Evolutionary conservation across 2,113 vertebrate genomes (phyloP), one percentile per base, ranked within the genome.

Genomic region (Balaenoptera acutorostrata): DNA sequence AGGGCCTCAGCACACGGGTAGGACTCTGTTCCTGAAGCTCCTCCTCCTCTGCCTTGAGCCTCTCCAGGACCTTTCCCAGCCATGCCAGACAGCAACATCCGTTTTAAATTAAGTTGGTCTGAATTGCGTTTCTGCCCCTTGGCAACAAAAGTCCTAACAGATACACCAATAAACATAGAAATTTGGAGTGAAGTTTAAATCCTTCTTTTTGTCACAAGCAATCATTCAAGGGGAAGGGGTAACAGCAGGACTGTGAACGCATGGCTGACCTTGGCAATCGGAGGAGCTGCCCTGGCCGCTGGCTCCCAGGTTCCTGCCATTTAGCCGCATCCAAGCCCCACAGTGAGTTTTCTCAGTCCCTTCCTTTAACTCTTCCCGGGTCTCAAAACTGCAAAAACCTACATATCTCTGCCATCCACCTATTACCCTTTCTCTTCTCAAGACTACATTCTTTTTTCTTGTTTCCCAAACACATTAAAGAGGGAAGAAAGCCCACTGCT

Each of bases 31-130:
- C 21, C 57, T 82, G 36, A 2, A 66, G 10, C n/a, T 36, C 81
- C 6, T 59, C n/a, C 44, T 41, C 39, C 36, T 63, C 75, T 29
- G 72, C 88, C 25, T 2, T 6, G 46, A 85, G 18, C 33, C 8
- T 6, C 2, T 81, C 61, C 21, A 68, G 33, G 74, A 20, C 36
- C 41, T 66, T 95, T 59, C 68, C 59, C 8, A n/a, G 55, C 7
- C 31, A 4, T 8, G 27, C 33, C 66, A 93, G 82, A 88, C 39
- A 66, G 31, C 46, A 95, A 64, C 86, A 88, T 18, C 36, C 57
- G 14, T 81, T 44, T 88, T 72, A 20, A 55, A 59, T 55, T 68
- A 57, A 82, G 84, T 71, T 85, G 20, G 29, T 92, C 88, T 93
- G 81, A 95, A 72, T 59, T 52, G 59, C 23, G 90, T 74, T 87